Base-by-base conservation (phyloP, 2,888 invertebrate genomes). In the Sarcophaga subvicina region DNA sequence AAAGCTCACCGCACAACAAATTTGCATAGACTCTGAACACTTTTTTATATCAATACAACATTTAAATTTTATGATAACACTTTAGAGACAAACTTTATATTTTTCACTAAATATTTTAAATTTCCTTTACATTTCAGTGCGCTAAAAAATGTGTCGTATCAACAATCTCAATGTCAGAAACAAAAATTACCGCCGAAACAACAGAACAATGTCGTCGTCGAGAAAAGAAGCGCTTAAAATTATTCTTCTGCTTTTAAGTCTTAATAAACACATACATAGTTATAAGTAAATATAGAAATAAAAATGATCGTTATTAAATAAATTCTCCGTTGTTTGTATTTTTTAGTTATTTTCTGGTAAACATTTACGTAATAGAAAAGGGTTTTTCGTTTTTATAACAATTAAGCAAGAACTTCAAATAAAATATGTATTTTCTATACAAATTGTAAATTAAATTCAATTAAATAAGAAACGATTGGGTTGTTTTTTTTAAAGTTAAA, bases 161-260 rank as follows among this genome's bases (percentile, higher is more conserved):
- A 3, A 63, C 76, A 54, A 63, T 70, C 73, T 83, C 83, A 45
- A 49, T 67, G 62, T 45, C 66, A 45, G 49, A 62, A 37, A 64
- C 85, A 25, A 85, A 82, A 80, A 22, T 79, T 27, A 25, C 84
- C 3, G 14, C 59, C 11, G 25, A 80, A 69, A 37, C 63, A 63
- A 14, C 60, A 6, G 81, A 88, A 49, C 59, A 86, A 66, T 79
- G 77, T 45, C 67, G 81, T 25, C 49, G 47, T 72, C 73, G 78
- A 47, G 71, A 88, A 67, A 89, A 90, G 81, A 89, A 88, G 78
- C 85, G 87, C 17, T 47, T 80, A 1, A 89, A 88, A 72, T 87
- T 89, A 10, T 89, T 88, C 77, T 90, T 88, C 83, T 90, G 89
- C 59, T 89, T 83, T 83, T 89, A 80, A 80, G 8, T 37, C 27